A percentile compares a stretch with the other conserved stretches of the same genome.
These are phyloP conservation scores for Pseudomyrmex gracilis DNA, from an alignment of 1,140 invertebrate genomes.

Conservation along the genomic window DNA sequence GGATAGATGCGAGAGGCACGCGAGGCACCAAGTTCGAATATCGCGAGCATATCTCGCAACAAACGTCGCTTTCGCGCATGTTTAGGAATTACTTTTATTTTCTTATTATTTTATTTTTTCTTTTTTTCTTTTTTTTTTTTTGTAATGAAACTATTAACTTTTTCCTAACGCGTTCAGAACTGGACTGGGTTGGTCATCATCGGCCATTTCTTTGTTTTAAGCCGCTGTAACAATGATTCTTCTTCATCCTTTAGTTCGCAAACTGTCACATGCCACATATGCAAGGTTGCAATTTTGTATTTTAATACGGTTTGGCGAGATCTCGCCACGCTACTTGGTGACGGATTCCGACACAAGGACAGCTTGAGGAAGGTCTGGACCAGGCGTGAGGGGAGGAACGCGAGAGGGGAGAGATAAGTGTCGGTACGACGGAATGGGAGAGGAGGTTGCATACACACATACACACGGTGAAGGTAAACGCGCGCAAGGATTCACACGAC, in stretches of 20 bases:
- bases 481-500: too few relatives aligned
- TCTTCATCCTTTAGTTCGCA: background rate
- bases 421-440: too few relatives aligned
- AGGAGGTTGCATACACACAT: too few relatives aligned
- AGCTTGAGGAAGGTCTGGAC: constrained; percentile 68
- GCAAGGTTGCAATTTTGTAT: background rate
- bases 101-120: too few relatives aligned
- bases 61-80: background rate
- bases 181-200: background rate
- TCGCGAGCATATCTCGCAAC: too few relatives aligned
- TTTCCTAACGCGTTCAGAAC: background rate
- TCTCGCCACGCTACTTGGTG: constrained; percentile 20
- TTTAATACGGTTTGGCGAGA: background rate
- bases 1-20: too few relatives aligned
- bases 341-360: constrained; percentile 57
- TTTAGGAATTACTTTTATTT: background rate
- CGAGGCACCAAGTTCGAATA: too few relatives aligned
- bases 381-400: background rate
- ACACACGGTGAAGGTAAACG: too few relatives aligned
- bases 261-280: background rate
- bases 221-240: background rate
- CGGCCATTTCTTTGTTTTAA: background rate
- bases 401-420: background rate
- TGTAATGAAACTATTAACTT: background rate
- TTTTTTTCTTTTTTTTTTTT: background rate